phyloP scores from a whole-genome alignment of 2,113 vertebrate genomes.

The Erythrocercus mccallii region DNA sequence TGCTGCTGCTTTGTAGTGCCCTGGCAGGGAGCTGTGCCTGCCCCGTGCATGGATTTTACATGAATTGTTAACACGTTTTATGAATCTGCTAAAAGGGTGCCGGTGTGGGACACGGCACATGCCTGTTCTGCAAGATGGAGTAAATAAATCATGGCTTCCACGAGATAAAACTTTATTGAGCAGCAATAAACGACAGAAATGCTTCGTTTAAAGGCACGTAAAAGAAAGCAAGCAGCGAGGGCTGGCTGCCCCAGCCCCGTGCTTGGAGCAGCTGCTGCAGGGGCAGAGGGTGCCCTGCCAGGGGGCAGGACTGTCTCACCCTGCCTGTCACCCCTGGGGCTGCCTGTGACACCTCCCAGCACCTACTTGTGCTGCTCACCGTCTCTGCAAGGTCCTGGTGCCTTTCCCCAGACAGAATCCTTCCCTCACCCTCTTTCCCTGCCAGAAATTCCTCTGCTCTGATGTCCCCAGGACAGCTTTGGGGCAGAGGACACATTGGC shows the following conservation, averaged over 20 bases:
- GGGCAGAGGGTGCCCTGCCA: neutral
- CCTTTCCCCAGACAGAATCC: neutral
- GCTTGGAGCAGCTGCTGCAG: neutral
- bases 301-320: neutral
- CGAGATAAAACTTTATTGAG: constrained; percentile 67
- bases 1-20: neutral
- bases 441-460: neutral
- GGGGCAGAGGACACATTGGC: neutral
- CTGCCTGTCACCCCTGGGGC: neutral
- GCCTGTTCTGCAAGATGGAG: neutral
- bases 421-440: neutral
- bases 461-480: neutral
- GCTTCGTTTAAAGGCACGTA: constrained; percentile 44
- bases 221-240: neutral
- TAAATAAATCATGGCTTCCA: constrained; percentile 53
- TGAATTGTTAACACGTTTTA: constrained; percentile 67
- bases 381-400: neutral
- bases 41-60: constrained; percentile 32
- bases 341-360: neutral
- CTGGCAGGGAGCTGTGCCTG: neutral
- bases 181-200: constrained; percentile 54
- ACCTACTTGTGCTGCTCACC: neutral
- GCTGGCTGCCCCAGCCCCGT: neutral
- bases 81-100: constrained; percentile 55
- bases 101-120: neutral